Base-by-base conservation (phyloP, 2,797 vertebrate genomes). In the Liparis tanakae region DNA sequence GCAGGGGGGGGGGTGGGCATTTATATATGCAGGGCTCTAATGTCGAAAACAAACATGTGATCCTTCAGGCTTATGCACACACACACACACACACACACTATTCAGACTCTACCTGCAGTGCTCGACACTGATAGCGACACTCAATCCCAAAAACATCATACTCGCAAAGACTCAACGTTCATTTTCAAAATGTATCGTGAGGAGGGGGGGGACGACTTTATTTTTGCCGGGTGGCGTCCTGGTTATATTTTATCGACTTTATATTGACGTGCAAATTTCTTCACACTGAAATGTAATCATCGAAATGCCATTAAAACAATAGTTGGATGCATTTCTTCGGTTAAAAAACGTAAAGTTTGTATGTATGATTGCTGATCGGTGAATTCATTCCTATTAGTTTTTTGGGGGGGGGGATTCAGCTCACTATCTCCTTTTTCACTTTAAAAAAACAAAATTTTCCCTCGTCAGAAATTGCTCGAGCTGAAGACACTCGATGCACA, bases 41-140 rank as follows among this genome's bases (percentile, higher is more conserved):
- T 70, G 63, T 75, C 59, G 55, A 67, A 68, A 65, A n/a, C 34
- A 46, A 73, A 58, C 74, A 66, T 56, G 55, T 72, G 62, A 79
- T 63, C 60, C 69, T 78, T 44, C 8, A 33, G 53, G 34, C 1
- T n/a, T 39, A 55, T n/a, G 13, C 25, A 25, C 66, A 64, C 48
- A 56, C 54, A 54, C 51, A 54, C 51, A 54, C 25, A 30, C 25
- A 30, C 25, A 0, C 58, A 18, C 48, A 61, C 41, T 6, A n/a
- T 3, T 75, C 34, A 55, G 37, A 59, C 15, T 17, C 13, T 25
- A 60, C 50, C 66, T 67, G 58, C 56, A 48, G 54, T 4, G 57
- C n/a, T 54, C 37, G 20, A 73, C 2, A 60, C 44, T 10, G 1
- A 58, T 1, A 37, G 14, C 12, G n/a, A 25, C 8, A 37, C 17